phyloP scores from a whole-genome alignment of 2,113 vertebrate genomes.

The Microtus montanus region DNA sequence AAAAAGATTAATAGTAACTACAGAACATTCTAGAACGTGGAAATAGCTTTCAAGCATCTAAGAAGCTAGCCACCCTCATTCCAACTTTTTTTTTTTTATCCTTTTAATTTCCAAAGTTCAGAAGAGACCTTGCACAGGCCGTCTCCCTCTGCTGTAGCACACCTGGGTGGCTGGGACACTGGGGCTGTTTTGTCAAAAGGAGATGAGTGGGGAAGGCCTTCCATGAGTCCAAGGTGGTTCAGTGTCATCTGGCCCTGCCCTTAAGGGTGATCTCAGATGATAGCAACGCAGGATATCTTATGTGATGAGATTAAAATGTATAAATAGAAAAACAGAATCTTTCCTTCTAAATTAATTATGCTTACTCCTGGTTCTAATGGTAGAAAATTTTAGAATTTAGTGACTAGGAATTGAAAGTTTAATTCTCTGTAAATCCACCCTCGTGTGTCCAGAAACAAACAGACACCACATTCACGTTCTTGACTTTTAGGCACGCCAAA shows the following conservation, averaged over 20 bases:
- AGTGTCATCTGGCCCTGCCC: background rate
- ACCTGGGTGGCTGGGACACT: background rate
- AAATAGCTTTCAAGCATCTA: background rate
- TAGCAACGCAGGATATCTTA: background rate
- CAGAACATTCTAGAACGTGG: background rate
- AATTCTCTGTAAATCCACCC: background rate
- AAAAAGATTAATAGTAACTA: background rate
- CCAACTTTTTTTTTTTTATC: background rate
- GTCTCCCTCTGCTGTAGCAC: background rate
- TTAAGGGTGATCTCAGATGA: background rate
- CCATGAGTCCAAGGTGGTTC: background rate
- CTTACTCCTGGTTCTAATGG: background rate
- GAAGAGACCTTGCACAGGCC: background rate
- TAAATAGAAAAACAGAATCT: background rate
- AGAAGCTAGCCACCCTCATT: background rate
- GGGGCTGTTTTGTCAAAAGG: background rate
- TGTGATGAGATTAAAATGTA: conserved; percentile 16
- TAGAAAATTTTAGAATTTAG: background rate
- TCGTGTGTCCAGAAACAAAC: background rate
- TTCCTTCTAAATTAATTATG: background rate
- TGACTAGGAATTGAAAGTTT: conserved; percentile 19
- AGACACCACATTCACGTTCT: conserved; percentile 10
- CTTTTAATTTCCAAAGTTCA: conserved; percentile 24
- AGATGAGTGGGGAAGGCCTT: conserved; percentile 4
- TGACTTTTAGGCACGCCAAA: background rate